Conservation (phyloP, 1,140 invertebrate species). For the Formica exsecta region DNA sequence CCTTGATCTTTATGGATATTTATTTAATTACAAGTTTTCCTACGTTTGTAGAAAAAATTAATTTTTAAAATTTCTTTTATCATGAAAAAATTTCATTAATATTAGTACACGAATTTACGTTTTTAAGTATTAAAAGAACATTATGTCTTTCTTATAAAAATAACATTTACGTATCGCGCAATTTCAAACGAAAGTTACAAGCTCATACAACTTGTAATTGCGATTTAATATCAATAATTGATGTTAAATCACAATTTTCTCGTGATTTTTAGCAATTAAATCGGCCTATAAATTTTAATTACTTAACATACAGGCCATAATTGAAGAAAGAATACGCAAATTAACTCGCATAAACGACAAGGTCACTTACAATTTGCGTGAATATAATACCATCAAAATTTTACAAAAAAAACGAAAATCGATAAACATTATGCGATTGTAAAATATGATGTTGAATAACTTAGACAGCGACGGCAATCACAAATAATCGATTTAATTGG, state of each 20-base stretch:
- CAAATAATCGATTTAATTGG: slow-evolving; percentile 44
- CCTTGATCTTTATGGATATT: neutral
- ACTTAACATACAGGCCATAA: neutral
- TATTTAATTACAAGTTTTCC: neutral
- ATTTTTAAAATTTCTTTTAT: neutral
- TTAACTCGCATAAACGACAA: neutral
- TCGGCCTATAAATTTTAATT: slow-evolving; percentile 16
- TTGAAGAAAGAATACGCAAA: slow-evolving; percentile 4
- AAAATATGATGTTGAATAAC: slow-evolving; percentile 21
- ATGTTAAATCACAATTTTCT: neutral
- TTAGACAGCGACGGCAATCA: neutral
- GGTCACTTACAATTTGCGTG: neutral
- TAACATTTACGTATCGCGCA: neutral
- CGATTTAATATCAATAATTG: neutral
- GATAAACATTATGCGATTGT: neutral
- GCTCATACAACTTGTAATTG: neutral
- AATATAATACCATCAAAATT: neutral
- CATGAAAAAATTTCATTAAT: too few species aligned
- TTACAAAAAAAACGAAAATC: neutral
- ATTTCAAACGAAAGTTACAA: neutral
- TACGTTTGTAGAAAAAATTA: neutral
- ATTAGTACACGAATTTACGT: neutral
- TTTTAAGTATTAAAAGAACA: neutral
- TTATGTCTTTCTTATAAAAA: neutral
- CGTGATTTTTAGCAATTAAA: neutral